phyloP scores from a whole-genome alignment of 2,888 invertebrate genomes.

The Cephus rjabovi region DNA sequence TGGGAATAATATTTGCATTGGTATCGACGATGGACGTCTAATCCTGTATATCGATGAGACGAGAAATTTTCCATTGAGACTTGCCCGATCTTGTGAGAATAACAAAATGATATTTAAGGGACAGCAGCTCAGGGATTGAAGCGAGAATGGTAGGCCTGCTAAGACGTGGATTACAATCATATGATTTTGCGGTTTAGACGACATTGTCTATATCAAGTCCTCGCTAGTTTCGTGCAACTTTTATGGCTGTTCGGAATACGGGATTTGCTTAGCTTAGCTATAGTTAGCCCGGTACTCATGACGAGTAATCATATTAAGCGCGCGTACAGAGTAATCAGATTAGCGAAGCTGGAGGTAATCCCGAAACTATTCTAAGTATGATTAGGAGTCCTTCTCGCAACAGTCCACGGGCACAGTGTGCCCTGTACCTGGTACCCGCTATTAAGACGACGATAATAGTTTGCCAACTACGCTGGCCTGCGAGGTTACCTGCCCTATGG shows the following conservation, averaged over 20 bases:
- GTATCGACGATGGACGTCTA: not conserved
- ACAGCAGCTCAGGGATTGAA: not conserved
- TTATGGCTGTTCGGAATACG: slow-evolving; percentile 55
- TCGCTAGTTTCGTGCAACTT: slow-evolving; percentile 36
- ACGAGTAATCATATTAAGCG: slow-evolving; percentile 67
- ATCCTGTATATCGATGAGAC: not conserved
- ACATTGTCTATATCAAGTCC: not conserved
- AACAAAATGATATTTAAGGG: not conserved
- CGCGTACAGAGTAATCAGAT: slow-evolving; percentile 66
- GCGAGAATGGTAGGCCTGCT: not conserved
- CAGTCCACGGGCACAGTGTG: slow-evolving; percentile 47
- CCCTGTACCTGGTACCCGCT: slow-evolving; percentile 57
- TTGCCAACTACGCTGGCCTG: slow-evolving; percentile 64
- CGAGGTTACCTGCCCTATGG: slow-evolving; percentile 63
- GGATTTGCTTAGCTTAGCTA: slow-evolving; percentile 58
- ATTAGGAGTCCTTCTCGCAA: slow-evolving; percentile 64
- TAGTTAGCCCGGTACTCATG: slow-evolving; percentile 61
- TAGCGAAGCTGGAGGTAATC: slow-evolving; percentile 65
- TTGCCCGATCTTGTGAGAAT: not conserved
- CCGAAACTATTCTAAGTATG: slow-evolving; percentile 67
- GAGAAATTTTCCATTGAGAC: not conserved
- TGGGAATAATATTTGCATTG: not conserved
- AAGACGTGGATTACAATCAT: not conserved
- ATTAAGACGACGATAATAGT: slow-evolving; percentile 67
- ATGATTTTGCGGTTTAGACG: not conserved